Evolutionary conservation across 2,797 vertebrate species (phyloP).

Genomic region (Ispidina lecontei): DNA sequence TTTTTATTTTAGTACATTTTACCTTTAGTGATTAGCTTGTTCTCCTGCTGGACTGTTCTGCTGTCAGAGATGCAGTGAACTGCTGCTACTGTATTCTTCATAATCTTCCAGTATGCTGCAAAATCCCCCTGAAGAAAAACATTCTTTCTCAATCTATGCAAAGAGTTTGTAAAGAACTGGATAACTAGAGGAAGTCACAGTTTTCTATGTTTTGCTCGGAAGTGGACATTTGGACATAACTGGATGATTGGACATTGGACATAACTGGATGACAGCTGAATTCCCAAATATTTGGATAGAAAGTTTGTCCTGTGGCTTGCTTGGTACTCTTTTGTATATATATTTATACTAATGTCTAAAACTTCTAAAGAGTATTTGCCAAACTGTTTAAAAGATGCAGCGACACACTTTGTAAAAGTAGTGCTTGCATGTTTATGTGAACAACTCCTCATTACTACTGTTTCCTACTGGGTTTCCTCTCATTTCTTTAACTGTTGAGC

Average conservation of each 20-base stretch:
- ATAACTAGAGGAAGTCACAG: not conserved
- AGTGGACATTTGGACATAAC: not conserved
- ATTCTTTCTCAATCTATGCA: not conserved
- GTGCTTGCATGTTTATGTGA: not conserved
- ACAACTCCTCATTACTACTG: not conserved
- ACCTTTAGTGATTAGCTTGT: not conserved
- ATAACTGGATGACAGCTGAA: not conserved
- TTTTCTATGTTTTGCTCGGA: not conserved
- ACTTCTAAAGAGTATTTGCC: not conserved
- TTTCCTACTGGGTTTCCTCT: not conserved
- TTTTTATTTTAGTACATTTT: not conserved
- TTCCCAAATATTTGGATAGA: not conserved
- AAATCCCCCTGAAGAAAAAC: not conserved
- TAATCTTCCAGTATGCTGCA: not conserved
- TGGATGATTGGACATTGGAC: not conserved
- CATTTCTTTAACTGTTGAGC: not conserved
- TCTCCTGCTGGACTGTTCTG: not conserved
- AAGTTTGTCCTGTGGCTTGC: not conserved
- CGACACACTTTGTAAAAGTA: not conserved
- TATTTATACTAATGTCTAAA: not conserved
- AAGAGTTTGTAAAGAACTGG: not conserved
- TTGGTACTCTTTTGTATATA: not conserved
- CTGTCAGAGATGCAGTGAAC: not conserved
- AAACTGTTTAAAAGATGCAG: not conserved
- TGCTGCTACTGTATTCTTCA: not conserved